Conservation (phyloP, 2,888 invertebrate species). For the Dendrolimus houi region DNA sequence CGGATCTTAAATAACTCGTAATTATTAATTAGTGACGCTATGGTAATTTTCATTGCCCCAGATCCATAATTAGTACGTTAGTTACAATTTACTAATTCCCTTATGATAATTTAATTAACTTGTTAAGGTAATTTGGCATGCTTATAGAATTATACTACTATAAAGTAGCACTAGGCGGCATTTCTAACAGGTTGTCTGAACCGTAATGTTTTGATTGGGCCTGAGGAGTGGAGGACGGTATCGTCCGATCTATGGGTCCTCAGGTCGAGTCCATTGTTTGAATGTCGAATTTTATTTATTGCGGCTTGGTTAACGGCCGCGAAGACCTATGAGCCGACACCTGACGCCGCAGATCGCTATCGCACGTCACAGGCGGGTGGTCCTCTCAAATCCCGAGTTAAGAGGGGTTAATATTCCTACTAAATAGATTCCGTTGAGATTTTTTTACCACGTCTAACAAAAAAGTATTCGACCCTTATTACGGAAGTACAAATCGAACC, state of each 20-base stretch:
- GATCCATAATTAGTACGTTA: background rate
- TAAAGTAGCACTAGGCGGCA: constrained; percentile 20
- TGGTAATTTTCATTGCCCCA: background rate
- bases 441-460: background rate
- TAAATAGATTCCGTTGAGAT: constrained; percentile 10
- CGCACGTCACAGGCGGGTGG: constrained; percentile 46
- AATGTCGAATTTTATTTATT: constrained; percentile 64
- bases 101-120: no score
- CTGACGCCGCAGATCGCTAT: constrained; percentile 56
- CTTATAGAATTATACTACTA: no score
- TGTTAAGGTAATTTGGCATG: no score
- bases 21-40: background rate
- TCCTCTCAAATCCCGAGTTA: constrained; percentile 22
- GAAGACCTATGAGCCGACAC: constrained; percentile 41
- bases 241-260: constrained; percentile 38
- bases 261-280: constrained; percentile 52
- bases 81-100: no score
- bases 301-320: constrained; percentile 30
- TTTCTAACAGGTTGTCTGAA: constrained; percentile 33
- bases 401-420: constrained; percentile 12
- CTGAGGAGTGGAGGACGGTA: constrained; percentile 25
- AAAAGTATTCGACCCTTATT: background rate
- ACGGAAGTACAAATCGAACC: background rate
- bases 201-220: constrained; percentile 38
- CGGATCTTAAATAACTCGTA: background rate